phyloP scores from a whole-genome alignment of 2,888 invertebrate species.

The Alitta virens region DNA sequence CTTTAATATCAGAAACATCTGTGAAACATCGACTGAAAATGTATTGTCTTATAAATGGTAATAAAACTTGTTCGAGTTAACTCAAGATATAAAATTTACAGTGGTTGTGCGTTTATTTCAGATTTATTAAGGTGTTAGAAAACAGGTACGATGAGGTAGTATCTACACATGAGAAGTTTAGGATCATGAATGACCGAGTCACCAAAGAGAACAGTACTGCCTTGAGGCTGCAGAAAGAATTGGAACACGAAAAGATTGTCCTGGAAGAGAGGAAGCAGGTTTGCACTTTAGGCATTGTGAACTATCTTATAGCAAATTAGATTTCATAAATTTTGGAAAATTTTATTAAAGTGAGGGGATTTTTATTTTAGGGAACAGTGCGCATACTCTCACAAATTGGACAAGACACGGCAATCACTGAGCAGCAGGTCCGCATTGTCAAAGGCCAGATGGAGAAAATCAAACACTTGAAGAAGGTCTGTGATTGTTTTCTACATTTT shows the following conservation, averaged over 20 bases:
- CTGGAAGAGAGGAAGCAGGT: slow-evolving; percentile 53
- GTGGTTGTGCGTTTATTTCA: slow-evolving; percentile 30
- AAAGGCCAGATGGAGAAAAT: slow-evolving; percentile 53
- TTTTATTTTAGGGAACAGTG: slow-evolving; percentile 43
- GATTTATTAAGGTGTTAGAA: slow-evolving; percentile 50
- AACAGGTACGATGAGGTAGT: slow-evolving; percentile 40
- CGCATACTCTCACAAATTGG: slow-evolving; percentile 55
- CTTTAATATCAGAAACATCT: too few species aligned
- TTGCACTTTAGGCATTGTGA: not conserved
- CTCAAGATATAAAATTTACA: too few species aligned
- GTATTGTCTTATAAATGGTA: too few species aligned
- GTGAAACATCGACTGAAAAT: too few species aligned
- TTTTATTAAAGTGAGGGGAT: too few species aligned
- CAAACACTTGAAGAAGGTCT: slow-evolving; percentile 50
- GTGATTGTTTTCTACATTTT: too few species aligned
- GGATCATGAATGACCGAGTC: slow-evolving; percentile 46
- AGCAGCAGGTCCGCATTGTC: slow-evolving; percentile 55
- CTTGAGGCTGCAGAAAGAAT: slow-evolving; percentile 47
- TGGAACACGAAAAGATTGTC: slow-evolving; percentile 55
- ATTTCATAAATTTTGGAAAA: too few species aligned
- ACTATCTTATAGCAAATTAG: too few species aligned
- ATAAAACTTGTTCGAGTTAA: too few species aligned
- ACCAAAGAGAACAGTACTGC: slow-evolving; percentile 50
- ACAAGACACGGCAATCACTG: slow-evolving; percentile 57
- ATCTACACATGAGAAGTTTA: slow-evolving; percentile 35